Percentiles rank a stretch among this genome's conserved stretches.
Conservation (phyloP, 2,797 vertebrate genomes). For the Pseudochirops corinnae region DNA sequence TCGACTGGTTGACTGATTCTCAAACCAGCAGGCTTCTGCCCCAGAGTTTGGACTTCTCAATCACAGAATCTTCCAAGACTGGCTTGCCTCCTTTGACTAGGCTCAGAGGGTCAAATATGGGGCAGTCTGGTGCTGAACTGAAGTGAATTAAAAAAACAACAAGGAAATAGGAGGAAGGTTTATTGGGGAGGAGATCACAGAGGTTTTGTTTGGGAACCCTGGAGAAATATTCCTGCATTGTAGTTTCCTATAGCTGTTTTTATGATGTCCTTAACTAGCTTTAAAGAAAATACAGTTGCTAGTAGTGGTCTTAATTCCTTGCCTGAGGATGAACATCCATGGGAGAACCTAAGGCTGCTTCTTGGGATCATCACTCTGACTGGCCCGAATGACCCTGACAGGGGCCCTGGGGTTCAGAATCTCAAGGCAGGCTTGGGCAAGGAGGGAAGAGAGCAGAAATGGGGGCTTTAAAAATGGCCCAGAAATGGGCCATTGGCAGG, state of each 20-base stretch:
- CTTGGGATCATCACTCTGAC: neutral
- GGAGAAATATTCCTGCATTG: neutral
- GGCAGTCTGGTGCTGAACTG: neutral
- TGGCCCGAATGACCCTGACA: neutral
- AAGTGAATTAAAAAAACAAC: neutral
- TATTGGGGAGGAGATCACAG: neutral
- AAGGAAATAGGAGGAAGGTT: neutral
- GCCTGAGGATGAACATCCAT: neutral
- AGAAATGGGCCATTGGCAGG: neutral
- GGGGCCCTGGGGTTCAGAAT: neutral
- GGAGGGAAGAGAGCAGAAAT: neutral
- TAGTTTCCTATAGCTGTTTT: neutral
- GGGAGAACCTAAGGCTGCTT: neutral
- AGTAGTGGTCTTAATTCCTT: neutral
- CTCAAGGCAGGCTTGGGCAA: neutral
- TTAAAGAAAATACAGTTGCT: neutral
- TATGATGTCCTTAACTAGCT: neutral
- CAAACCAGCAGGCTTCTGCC: neutral
- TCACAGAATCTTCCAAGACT: neutral
- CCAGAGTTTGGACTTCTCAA: neutral
- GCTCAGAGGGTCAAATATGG: neutral
- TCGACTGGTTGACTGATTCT: neutral
- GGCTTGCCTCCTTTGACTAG: neutral
- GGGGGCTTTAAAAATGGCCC: neutral
- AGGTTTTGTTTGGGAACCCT: neutral